Percentiles rank a stretch among this genome's conserved stretches.
These are phyloP conservation scores for Trinorchestia longiramus DNA, from an alignment of 1,140 invertebrate genomes.

Conservation along the genomic window DNA sequence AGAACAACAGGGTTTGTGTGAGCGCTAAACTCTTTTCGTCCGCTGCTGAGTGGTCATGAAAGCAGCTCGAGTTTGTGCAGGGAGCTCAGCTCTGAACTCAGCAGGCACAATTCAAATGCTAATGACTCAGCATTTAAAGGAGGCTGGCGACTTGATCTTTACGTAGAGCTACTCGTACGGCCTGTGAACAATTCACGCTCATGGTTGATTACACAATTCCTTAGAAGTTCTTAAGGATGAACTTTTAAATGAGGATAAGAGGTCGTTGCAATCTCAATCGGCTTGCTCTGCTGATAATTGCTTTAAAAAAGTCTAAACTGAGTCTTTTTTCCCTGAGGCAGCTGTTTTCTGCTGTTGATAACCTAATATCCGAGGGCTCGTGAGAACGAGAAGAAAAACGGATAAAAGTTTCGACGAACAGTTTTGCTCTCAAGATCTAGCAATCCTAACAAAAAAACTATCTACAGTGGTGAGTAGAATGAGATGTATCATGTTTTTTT, in stretches of 20 bases:
- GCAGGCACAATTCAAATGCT: not conserved
- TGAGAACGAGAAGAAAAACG: not conserved
- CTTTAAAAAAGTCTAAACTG: not conserved
- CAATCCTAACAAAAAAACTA: too few relatives aligned
- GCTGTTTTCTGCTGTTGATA: not conserved
- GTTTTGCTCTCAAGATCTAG: too few relatives aligned
- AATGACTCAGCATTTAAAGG: not conserved
- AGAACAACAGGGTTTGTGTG: not conserved
- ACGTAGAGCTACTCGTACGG: not conserved
- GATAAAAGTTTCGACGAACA: not conserved
- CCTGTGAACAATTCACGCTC: not conserved
- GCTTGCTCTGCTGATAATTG: not conserved
- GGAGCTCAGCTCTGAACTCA: not conserved
- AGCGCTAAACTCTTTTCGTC: not conserved
- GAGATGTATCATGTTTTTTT: too few relatives aligned
- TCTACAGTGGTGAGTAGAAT: too few relatives aligned
- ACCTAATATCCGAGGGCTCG: not conserved
- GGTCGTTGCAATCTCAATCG: not conserved
- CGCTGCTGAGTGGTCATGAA: not conserved
- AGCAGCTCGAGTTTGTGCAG: not conserved
- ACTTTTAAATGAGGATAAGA: not conserved
- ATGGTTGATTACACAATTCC: not conserved
- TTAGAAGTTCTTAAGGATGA: not conserved
- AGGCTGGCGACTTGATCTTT: not conserved
- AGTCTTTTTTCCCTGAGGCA: not conserved